Evolutionary conservation across 2,797 vertebrate genomes (phyloP).

Genomic region (Aldrovandia affinis): DNA sequence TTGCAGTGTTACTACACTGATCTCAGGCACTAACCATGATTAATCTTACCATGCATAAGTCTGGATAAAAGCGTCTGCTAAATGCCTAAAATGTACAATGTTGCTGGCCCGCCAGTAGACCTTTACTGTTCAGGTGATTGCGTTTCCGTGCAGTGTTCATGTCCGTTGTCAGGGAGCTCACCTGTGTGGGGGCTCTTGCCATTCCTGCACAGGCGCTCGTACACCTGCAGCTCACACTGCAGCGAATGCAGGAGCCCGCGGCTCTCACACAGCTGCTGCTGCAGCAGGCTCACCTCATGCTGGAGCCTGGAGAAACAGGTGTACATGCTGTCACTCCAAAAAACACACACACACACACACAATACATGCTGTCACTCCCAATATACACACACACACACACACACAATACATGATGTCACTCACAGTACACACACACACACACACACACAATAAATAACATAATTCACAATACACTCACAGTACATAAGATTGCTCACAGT

Average conservation of each 20-base stretch:
- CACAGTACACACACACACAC: not conserved
- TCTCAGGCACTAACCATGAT: too few relatives aligned
- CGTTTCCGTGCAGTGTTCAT: not conserved
- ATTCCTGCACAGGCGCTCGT: conserved; percentile 71
- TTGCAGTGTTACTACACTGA: too few relatives aligned
- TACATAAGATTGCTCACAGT: too few relatives aligned
- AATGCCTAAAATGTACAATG: not conserved
- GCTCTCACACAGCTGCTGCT: conserved; percentile 88
- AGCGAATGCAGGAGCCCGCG: conserved; percentile 83
- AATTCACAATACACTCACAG: too few relatives aligned
- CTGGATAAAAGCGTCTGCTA: too few relatives aligned
- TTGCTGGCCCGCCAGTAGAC: too few relatives aligned
- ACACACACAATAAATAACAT: too few relatives aligned
- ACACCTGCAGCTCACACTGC: conserved; percentile 82
- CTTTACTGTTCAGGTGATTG: not conserved
- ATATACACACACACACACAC: too few relatives aligned
- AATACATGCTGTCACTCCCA: not conserved
- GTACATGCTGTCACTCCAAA: not conserved
- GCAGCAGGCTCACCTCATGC: conserved; percentile 81
- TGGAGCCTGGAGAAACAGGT: conserved; percentile 75
- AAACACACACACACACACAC: not conserved
- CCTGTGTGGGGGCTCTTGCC: conserved; percentile 73
- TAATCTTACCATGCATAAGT: too few relatives aligned
- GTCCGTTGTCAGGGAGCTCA: conserved; percentile 50
- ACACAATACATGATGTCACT: too few relatives aligned